phyloP scores from a whole-genome alignment of 2,113 vertebrate genomes.

The Eptatretus burgeri region DNA sequence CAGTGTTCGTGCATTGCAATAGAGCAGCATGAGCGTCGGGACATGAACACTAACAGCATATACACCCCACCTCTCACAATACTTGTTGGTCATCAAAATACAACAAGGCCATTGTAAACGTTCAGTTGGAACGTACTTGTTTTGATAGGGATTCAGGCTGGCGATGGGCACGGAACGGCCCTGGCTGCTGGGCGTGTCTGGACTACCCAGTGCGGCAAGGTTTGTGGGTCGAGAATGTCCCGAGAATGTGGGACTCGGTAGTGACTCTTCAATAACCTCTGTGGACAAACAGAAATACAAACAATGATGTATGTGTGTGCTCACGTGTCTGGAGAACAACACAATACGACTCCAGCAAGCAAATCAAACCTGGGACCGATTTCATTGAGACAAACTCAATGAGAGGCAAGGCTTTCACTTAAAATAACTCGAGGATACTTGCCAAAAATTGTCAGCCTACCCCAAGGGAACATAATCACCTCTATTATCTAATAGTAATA shows the following conservation, averaged over 20 bases:
- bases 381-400: too few species aligned
- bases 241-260: background rate
- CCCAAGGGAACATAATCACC: too few species aligned
- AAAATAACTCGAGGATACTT: too few species aligned
- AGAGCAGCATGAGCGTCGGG: slow-evolving; percentile 14
- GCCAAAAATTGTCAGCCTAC: too few species aligned
- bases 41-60: slow-evolving; percentile 16
- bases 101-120: slow-evolving; percentile 10
- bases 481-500: too few species aligned
- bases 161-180: slow-evolving; percentile 63
- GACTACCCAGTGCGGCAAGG: background rate
- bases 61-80: slow-evolving; percentile 12
- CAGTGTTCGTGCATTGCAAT: slow-evolving; percentile 12
- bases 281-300: too few species aligned
- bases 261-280: too few species aligned
- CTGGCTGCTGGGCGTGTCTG: slow-evolving; percentile 17
- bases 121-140: slow-evolving; percentile 35
- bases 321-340: too few species aligned
- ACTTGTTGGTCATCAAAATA: slow-evolving; percentile 15
- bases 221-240: background rate
- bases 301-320: too few species aligned
- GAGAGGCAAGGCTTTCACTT: too few species aligned
- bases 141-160: slow-evolving; percentile 81
- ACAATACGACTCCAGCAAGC: too few species aligned
- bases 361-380: too few species aligned